Base-by-base conservation (phyloP, 2,113 vertebrate genomes). In the Nettapus auritus region DNA sequence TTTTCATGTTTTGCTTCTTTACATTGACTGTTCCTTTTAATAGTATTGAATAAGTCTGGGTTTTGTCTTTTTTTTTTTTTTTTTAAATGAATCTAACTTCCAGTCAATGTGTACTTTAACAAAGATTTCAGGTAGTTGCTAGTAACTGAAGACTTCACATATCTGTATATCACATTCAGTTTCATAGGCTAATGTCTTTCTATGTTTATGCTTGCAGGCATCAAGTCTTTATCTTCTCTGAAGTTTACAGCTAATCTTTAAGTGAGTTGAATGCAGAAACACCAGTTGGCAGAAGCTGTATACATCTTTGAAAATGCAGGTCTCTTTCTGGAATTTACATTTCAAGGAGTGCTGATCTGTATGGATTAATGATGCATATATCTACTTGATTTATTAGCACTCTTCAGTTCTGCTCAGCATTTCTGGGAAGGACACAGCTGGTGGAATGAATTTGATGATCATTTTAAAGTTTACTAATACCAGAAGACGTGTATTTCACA, bases 181-280 rank as follows among this genome's bases (percentile, higher is more conserved):
- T 93, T 92, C 38, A 71, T 29, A 76, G 44, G 8, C 36, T 73
- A 69, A 92, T 53, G 31, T 74, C 34, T 91, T 85, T 80, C 71
- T 94, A 5, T 82, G 91, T 75, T 93, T 96, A 64, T 80, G 33
- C 82, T 89, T 88, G 67, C 79, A 96, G 89, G 82, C 78, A 93
- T 77, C 85, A 82, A 86, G 53, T 68, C 57, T 79, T 82, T 83
- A n/a, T 75, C 40, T 48, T 79, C 74, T 79, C 80, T 94, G 87
- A 84, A 90, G 56, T 91, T 94, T 95, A 82, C 77, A 84, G 81
- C 86, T 94, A 92, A 95, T 95, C 83, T 94, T 91, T 95, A 82
- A 91, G 71, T 66, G n/a, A 70, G 40, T 46, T 91, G 71, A 89
- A 88, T 71, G 46, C 77, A 74, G 73, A 40, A 91, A 48, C 34